Evolutionary conservation across 2,888 invertebrate genomes (phyloP).

Genomic region (Scaptomyza reducta): DNA sequence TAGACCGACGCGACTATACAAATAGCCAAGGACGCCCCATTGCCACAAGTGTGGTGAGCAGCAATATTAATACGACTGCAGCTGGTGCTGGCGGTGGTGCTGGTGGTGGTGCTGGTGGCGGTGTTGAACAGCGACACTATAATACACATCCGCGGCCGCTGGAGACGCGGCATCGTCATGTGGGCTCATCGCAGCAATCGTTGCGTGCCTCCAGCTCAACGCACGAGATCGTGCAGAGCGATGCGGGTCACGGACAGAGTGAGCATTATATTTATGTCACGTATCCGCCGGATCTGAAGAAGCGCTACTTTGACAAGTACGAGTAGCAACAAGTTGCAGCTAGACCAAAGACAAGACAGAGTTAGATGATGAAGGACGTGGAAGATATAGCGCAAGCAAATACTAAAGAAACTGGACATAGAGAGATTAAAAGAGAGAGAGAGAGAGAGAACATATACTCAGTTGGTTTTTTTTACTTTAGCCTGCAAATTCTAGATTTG

Average conservation of each 20-base stretch:
- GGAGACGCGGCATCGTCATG: conserved; percentile 79
- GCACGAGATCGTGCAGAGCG: conserved; percentile 85
- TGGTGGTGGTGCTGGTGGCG: conserved; percentile 6
- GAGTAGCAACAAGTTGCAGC: conserved; percentile 61
- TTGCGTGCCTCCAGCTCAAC: conserved; percentile 82
- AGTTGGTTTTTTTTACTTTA: conserved; percentile 73
- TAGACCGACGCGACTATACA: conserved; percentile 84
- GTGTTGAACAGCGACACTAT: conserved; percentile 68
- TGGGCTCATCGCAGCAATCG: conserved; percentile 80
- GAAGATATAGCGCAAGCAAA: conserved; percentile 49
- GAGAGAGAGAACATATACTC: conserved; percentile 26
- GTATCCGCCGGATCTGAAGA: conserved; percentile 93
- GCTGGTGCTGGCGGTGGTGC: conserved; percentile 36
- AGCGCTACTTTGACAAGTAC: conserved; percentile 89
- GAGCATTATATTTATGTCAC: conserved; percentile 94
- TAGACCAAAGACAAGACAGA: conserved; percentile 10
- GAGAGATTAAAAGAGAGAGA: neutral
- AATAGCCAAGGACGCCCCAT: conserved; percentile 66
- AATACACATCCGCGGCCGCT: conserved; percentile 80
- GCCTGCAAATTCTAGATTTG: conserved; percentile 79
- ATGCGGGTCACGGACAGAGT: conserved; percentile 86
- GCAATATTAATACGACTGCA: conserved; percentile 33
- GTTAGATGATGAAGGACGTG: conserved; percentile 34
- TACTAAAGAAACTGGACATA: conserved; percentile 15
- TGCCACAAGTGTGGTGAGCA: conserved; percentile 76